Base-by-base conservation (phyloP, 2,113 vertebrate species). In the Nerophis lumbriciformis region DNA sequence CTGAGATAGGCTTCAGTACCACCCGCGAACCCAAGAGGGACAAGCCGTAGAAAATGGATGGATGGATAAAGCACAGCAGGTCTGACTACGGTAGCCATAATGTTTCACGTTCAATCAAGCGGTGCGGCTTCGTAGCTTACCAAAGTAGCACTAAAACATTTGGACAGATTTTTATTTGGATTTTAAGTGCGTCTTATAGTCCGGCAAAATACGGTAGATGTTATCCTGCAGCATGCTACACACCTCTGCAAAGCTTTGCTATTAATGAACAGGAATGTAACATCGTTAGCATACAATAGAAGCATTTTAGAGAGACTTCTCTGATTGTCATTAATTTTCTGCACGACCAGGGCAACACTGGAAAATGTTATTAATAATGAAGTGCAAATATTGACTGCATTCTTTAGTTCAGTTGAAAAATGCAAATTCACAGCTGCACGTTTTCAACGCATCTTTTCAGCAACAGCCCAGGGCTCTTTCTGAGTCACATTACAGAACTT, bases 251-350 rank as follows among this genome's bases (percentile, higher is more conserved):
- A 50, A 21, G 50, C 48, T 56, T 61, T 15, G 1, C 50, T 67
- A 73, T 73, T 53, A 63, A 78, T 73, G 59, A 48, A 48, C 36
- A 59, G 75, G n/a, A 63, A 67, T 59, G 73, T 61, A 60, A 53
- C 28, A 50, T 58, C 42, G 10, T 54, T 63, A 63, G 21, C 14
- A 51, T 54, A 51, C 21, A 19, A 53, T 63, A 55, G 5, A 48
- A 45, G 8, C 14, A 49, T 61, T 66, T 35, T 66, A 19, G 49
- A 48, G 61, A 65, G 37, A 37, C 42, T 51, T 54, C 10, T 62
- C 8, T 57, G 42, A 59, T 8, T 48, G 36, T 28, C 13, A 53
- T 45, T 49, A 35, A 15, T 35, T 61, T 60, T 70, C 7, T 14
- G 3, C 11, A 15, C 19, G 12, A 61, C 15, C 57, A 14, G 14